Conservation (phyloP, 2,888 invertebrate species). For the Scaptomyza polygonia region DNA sequence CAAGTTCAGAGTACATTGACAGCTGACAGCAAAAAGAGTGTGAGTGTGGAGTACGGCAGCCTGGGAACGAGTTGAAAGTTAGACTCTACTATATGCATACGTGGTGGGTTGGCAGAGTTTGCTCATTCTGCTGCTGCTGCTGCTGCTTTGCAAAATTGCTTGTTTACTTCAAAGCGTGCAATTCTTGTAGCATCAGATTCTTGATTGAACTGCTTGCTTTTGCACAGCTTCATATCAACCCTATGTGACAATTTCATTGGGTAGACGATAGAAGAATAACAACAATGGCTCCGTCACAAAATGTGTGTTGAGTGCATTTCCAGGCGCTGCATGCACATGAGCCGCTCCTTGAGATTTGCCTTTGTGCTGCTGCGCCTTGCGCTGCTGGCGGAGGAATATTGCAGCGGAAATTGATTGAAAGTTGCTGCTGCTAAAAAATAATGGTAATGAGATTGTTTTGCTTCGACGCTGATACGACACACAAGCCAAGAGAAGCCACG, state of each 20-base stretch:
- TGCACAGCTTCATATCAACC: neutral
- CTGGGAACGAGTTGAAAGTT: slow-evolving; percentile 21
- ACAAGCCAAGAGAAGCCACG: slow-evolving; percentile 8
- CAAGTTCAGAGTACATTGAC: slow-evolving; percentile 70
- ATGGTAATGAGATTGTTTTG: slow-evolving; percentile 76
- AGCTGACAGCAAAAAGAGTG: slow-evolving; percentile 65
- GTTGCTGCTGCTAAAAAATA: slow-evolving; percentile 65
- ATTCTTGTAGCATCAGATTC: slow-evolving; percentile 71
- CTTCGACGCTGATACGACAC: slow-evolving; percentile 27
- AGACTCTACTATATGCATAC: slow-evolving; percentile 32
- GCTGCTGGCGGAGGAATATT: slow-evolving; percentile 65
- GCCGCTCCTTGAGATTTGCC: slow-evolving; percentile 58
- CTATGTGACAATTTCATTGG: neutral
- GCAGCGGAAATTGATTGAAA: slow-evolving; percentile 76
- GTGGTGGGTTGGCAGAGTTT: slow-evolving; percentile 23
- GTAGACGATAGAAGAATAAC: neutral
- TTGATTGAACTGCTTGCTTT: neutral
- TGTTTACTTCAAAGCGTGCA: slow-evolving; percentile 78
- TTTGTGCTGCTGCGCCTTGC: slow-evolving; percentile 25
- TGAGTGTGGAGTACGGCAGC: neutral
- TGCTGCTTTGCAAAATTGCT: slow-evolving; percentile 69
- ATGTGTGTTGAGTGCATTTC: slow-evolving; percentile 55
- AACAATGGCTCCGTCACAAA: slow-evolving; percentile 34
- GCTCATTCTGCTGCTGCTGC: slow-evolving; percentile 15
- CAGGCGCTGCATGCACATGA: slow-evolving; percentile 38